These are phyloP conservation scores for Diphyllodes magnificus DNA, from an alignment of 2,113 vertebrate genomes.

Conservation along the genomic window DNA sequence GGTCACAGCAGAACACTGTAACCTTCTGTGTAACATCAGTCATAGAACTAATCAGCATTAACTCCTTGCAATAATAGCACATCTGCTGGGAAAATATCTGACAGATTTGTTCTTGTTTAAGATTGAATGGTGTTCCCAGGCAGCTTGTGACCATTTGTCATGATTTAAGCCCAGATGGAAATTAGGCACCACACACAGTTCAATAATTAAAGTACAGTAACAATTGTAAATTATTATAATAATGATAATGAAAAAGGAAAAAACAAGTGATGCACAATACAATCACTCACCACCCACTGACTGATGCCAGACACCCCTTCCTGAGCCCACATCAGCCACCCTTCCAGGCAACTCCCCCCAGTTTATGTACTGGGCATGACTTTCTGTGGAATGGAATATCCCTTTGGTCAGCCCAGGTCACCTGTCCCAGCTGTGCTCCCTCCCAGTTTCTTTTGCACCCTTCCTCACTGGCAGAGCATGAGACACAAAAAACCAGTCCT, in stretches of 20 bases:
- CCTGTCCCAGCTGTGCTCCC: neutral
- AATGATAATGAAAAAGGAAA: neutral
- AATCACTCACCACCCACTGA: accelerated
- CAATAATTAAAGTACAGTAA: neutral
- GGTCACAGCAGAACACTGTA: neutral
- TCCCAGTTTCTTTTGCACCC: neutral
- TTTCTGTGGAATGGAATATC: neutral
- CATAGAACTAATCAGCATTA: neutral
- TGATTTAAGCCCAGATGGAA: neutral
- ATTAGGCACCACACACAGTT: neutral
- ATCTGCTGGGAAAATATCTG: neutral
- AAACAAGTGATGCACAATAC: neutral
- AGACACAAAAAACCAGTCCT: neutral
- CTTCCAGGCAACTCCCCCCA: neutral
- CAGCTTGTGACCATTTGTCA: neutral
- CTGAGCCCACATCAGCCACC: neutral
- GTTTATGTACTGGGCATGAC: neutral
- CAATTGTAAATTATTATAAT: neutral
- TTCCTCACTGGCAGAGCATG: neutral
- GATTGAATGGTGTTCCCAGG: neutral
- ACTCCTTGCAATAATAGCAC: neutral
- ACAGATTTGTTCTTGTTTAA: neutral
- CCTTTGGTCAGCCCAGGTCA: neutral
- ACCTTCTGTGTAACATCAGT: neutral
- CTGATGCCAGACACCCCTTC: neutral